Conservation (phyloP, 1,140 invertebrate genomes). For the Vanessa tameamea region DNA sequence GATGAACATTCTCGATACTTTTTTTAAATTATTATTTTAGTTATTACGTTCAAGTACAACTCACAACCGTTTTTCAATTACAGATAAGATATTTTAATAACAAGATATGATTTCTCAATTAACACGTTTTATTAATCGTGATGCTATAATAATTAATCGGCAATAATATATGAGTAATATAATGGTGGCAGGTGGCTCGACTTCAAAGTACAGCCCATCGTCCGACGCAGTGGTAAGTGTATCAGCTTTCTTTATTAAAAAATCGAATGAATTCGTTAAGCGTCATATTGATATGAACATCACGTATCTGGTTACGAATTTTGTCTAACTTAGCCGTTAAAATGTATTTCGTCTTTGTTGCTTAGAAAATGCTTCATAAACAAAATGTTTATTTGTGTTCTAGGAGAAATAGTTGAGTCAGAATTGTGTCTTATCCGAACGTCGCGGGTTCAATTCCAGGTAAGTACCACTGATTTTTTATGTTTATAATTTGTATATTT, state of each 20-base stretch:
- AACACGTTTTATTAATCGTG: slow-evolving; percentile 49
- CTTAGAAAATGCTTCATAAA: too few relatives aligned
- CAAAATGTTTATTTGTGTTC: too few relatives aligned
- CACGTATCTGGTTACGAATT: neutral
- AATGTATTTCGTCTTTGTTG: too few relatives aligned
- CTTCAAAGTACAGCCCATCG: neutral
- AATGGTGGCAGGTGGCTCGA: slow-evolving; percentile 44
- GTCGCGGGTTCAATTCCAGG: too few relatives aligned
- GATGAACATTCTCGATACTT: too few relatives aligned
- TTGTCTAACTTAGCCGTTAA: too few relatives aligned
- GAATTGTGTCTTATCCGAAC: too few relatives aligned
- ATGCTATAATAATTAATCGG: slow-evolving; percentile 46
- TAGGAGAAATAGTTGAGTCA: too few relatives aligned
- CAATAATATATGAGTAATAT: slow-evolving; percentile 45
- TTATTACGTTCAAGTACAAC: neutral
- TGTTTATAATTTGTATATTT: too few relatives aligned
- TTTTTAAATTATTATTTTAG: neutral
- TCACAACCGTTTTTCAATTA: slow-evolving; percentile 10
- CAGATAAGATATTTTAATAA: slow-evolving; percentile 17
- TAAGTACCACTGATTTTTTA: too few relatives aligned
- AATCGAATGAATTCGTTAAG: neutral
- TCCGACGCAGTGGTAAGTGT: neutral
- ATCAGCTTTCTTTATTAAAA: neutral
- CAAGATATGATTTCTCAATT: slow-evolving; percentile 42
- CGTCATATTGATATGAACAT: neutral